Evolutionary conservation across 2,797 vertebrate species (phyloP), one percentile per base, ranked within the genome.

Genomic region (Epinephelus coioides): DNA sequence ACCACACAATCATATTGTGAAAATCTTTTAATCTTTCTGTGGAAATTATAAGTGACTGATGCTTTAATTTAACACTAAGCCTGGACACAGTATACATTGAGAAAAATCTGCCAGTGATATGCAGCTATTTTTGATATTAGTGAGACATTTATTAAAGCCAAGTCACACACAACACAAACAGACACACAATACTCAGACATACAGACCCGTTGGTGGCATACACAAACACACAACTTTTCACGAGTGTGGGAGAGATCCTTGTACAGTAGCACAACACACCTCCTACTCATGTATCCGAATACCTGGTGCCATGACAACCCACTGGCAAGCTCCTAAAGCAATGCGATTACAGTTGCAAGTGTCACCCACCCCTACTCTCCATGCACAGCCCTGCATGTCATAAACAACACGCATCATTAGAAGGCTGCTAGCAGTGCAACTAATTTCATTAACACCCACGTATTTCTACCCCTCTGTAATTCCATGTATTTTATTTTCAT

Each of bases 231-330:
- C 59, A 82, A 72, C 65, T 82, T 87, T 81, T 68, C 56, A 40
- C 69, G 8, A 12, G 85, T 83, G 84, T 86, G 78, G 60, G 79
- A 89, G 81, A 61, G 74, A 71, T 64, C 64, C 71, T 65, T 82
- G 73, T n/a, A 30, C 53, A 46, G 51, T 6, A 49, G 69, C 69
- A 78, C 14, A 86, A 82, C 76, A 86, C 89, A 85, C 90, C 92
- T 92, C 94, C 92, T 78, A 94, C 94, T 90, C 89, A 65, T 86
- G 79, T 23, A 79, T 88, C 87, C 79, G 81, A 86, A 88, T 90
- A 94, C 90, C 89, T 93, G 92, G 85, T 94, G 88, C 91, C 94
- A 95, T 94, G 93, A 95, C 93, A 95, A 95, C 92, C 72, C 21
- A 51, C 72, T 40, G 68, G 69, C 76, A 60, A 70, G 85, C 82